Evolutionary conservation across 2,797 vertebrate species (phyloP).

Genomic region (Buphagus erythrorhynchus): DNA sequence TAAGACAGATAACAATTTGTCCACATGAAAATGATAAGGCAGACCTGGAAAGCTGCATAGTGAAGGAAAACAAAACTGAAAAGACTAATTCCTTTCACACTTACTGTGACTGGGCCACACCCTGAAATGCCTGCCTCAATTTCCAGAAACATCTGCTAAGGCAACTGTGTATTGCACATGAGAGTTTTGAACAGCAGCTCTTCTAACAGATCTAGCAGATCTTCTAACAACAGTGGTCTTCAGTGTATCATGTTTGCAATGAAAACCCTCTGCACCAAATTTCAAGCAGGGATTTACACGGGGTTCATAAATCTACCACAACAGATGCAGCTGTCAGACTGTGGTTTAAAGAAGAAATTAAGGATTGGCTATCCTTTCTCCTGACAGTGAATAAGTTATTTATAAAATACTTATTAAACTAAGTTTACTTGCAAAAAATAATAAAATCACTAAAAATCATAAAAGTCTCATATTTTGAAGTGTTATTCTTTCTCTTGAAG

Average conservation of each 20-base stretch:
- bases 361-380: not conserved
- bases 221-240: not conserved
- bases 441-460: not conserved
- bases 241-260: not conserved
- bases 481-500: not conserved
- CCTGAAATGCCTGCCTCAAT: not conserved
- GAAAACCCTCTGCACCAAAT: not conserved
- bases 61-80: not conserved
- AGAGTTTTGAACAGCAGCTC: not conserved
- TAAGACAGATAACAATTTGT: not conserved
- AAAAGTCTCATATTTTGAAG: not conserved
- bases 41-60: not conserved
- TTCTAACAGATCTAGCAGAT: not conserved
- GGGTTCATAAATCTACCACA: not conserved
- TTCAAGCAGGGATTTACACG: not conserved
- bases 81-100: not conserved
- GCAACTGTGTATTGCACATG: accelerated
- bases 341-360: not conserved
- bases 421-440: not conserved
- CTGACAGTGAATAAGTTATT: not conserved
- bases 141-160: not conserved
- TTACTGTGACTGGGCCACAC: not conserved
- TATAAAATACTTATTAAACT: not conserved
- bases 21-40: not conserved
- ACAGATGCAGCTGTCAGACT: not conserved